Evolutionary conservation across 2,797 vertebrate species (phyloP).

Genomic region (Syngnathus rostellatus): DNA sequence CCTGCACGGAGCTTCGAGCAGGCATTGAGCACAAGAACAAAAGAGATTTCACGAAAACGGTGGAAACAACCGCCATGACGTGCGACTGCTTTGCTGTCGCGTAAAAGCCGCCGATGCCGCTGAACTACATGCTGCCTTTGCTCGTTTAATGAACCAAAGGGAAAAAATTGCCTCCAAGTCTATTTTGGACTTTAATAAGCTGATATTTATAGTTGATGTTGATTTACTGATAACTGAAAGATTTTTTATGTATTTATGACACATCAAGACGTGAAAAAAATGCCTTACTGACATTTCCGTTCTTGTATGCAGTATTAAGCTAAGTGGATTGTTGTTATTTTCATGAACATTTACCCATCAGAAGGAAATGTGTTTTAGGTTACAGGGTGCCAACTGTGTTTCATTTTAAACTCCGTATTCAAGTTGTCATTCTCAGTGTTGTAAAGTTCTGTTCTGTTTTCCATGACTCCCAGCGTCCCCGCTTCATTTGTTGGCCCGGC

Average conservation of each 20-base stretch:
- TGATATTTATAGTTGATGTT: conserved; percentile 58
- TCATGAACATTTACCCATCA: conserved; percentile 1
- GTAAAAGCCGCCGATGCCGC: conserved; percentile 25
- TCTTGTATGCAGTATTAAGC: neutral
- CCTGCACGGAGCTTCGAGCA: no score
- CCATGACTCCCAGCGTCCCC: neutral
- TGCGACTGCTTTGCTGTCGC: conserved; percentile 1
- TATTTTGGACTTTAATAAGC: conserved; percentile 33
- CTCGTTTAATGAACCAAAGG: conserved; percentile 27
- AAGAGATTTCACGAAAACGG: neutral
- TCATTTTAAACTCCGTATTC: neutral
- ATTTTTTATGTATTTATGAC: conserved; percentile 56
- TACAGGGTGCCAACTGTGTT: neutral
- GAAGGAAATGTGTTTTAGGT: neutral
- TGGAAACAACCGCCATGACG: neutral
- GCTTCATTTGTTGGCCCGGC: conserved; percentile 2
- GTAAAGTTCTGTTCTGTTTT: neutral
- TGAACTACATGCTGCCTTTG: conserved; percentile 22
- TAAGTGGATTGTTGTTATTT: neutral
- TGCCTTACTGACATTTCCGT: conserved; percentile 34
- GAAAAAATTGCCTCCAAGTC: conserved; percentile 17
- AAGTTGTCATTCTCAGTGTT: conserved; percentile 3
- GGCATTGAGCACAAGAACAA: no score
- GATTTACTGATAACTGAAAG: conserved; percentile 19
- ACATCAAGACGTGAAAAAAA: conserved; percentile 19